Percentiles rank a stretch among this genome's conserved stretches.
Evolutionary conservation across 1,140 invertebrate species (phyloP).

Genomic region (Popillia japonica): DNA sequence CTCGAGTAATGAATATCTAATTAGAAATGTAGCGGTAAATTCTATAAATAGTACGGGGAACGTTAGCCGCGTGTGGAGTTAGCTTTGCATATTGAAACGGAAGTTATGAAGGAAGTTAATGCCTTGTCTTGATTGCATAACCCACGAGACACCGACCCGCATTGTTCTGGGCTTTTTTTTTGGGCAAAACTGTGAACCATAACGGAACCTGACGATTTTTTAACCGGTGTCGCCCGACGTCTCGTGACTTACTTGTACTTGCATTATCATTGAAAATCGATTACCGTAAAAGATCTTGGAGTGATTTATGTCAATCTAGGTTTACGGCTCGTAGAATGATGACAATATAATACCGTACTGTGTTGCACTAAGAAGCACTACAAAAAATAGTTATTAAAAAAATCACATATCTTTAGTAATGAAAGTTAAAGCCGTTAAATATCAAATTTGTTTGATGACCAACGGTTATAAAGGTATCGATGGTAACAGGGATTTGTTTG

Average conservation of each 20-base stretch:
- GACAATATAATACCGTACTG: neutral
- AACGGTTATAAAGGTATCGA: too few species aligned
- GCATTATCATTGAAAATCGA: constrained; percentile 30
- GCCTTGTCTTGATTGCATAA: constrained; percentile 28
- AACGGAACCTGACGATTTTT: constrained; percentile 22
- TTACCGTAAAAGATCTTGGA: neutral
- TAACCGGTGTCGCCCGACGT: neutral
- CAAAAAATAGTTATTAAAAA: neutral
- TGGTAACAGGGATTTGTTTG: too few species aligned
- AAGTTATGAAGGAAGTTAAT: constrained; percentile 25
- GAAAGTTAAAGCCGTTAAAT: neutral
- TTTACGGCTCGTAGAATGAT: neutral
- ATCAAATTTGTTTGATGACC: too few species aligned
- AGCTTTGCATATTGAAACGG: constrained; percentile 22
- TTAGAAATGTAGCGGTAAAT: constrained; percentile 25
- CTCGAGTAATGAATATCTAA: constrained; percentile 32
- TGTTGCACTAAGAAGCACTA: neutral
- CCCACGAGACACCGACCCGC: constrained; percentile 23
- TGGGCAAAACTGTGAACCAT: constrained; percentile 29
- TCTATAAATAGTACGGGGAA: constrained; percentile 20
- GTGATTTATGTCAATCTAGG: neutral
- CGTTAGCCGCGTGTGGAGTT: constrained; percentile 16
- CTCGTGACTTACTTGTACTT: constrained; percentile 28
- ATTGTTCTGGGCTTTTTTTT: constrained; percentile 23
- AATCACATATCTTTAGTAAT: neutral